Base-by-base conservation (phyloP, 1,140 invertebrate species). In the Lasioglossum albipes region DNA sequence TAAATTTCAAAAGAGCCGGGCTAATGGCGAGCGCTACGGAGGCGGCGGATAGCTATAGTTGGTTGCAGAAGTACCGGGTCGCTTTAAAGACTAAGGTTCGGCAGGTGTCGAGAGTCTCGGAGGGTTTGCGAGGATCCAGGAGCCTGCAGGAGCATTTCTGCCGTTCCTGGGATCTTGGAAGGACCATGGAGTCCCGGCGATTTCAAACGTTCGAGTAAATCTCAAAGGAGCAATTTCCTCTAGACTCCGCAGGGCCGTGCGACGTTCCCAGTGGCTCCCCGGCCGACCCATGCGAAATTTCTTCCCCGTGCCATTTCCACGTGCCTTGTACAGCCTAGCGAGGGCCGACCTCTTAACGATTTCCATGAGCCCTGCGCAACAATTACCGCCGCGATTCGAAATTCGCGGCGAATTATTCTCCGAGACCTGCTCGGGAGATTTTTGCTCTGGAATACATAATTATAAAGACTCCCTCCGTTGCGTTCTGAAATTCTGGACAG, bases 381-480 rank as follows among this genome's bases (percentile, higher is more conserved):
- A 54, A 54, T 54, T 54, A 54, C 13, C 52, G 16, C 16, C 18
- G 45, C 45, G 13, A 18, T 16, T 54, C 52, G 52, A 16, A 54
- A 54, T 54, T 54, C 52, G 57, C n/a, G 54, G 36, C 49, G 22
- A 73, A 74, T 79, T 79, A 74, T 74, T 31, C 68, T 16, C 16
- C 45, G 18, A 9, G 10, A 20, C 7, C 22, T n/a, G 72, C 16
- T 2, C 61, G 1, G 7, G 52, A 52, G 52, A 80, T 80, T 80
- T 80, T 80, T 80, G 18, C 7, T 18, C 7, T 5, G 52, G 20
- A 80, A 75, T 75, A 27, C 27, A 27, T 27, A 68, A 80, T 75
- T 68, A 75, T 62, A 52, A 61, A 75, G 52, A 45, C 77, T 22
- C 9, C n/a, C 4, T 42, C 2, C n/a, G 20, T 54, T 27, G 20